Evolutionary conservation across 2,888 invertebrate genomes (phyloP), one percentile per base, ranked within the genome.

Genomic region (Coelopa pilipes): DNA sequence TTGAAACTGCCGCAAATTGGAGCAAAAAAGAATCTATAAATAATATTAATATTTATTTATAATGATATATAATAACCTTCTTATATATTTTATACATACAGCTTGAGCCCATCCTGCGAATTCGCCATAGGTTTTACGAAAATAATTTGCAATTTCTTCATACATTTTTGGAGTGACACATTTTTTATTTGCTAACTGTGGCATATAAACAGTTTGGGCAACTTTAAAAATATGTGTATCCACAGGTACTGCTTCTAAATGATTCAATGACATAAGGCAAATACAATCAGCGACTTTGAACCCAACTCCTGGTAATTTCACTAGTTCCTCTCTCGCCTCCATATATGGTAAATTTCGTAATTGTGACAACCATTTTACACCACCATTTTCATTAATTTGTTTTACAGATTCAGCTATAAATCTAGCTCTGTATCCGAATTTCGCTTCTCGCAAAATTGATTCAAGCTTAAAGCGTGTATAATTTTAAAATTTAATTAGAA

Each of bases 271-370:
- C 98, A 99, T 99, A 21, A 99, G 90, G 84, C 96, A 97, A 80
- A 99, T 94, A 87, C 99, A 99, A 88, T 99, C 99, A 0, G 99
- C 97, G 19, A 99, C 97, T 92, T 99, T 99, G 11, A 96, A 94
- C 2, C 99, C 99, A 80, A 99, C 93, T 12, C 99, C 99, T 78
- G 93, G 92, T 49, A 99, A 87, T 76, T 91, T 90, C 88, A 94
- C 92, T 7, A 99, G 89, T 81, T 93, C 91, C 19, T 87, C 83
- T 80, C 92, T 93, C 0, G 96, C 94, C 76, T 93, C 91, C 60
- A 89, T 88, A 82, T 97, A 98, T 15, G 91, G 88, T 86, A 92
- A 88, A 13, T 89, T 86, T 76, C 92, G 90, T 5, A 99, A 88
- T 67, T 89, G 86, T 34, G 90, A 84, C 72, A 98, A 90, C 97